phyloP scores from a whole-genome alignment of 1,140 invertebrate genomes.

The Drosophila kohkoa region DNA sequence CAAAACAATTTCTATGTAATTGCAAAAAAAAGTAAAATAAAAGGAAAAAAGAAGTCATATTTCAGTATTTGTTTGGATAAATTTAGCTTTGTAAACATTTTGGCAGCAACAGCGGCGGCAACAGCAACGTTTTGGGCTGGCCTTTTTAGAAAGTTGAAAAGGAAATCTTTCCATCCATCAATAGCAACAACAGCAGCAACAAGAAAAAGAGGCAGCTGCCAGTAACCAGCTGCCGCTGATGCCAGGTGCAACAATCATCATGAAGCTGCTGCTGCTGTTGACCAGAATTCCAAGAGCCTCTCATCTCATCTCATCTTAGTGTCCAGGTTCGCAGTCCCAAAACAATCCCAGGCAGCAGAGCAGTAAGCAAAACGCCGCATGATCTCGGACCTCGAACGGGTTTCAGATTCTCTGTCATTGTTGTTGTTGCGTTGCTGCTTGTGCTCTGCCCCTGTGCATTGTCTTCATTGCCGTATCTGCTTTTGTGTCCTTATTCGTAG shows the following conservation, averaged over 20 bases:
- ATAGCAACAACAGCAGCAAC: conserved; percentile 36
- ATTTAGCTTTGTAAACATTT: conserved; percentile 10
- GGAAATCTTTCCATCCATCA: conserved; percentile 56
- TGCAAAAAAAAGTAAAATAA: neutral
- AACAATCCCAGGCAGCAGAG: neutral
- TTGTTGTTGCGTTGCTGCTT: conserved; percentile 3
- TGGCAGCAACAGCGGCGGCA: neutral
- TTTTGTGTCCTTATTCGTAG: conserved; percentile 79
- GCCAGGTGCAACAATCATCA: conserved; percentile 74
- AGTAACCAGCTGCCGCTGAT: conserved; percentile 40
- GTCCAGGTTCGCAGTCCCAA: neutral
- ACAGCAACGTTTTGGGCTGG: conserved; percentile 20
- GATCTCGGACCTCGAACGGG: conserved; percentile 53
- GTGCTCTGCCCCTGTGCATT: conserved; percentile 9
- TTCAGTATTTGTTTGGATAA: conserved; percentile 1
- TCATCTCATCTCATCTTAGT: neutral
- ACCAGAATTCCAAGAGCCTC: conserved; percentile 40
- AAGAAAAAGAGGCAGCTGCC: conserved; percentile 60
- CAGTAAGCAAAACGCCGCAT: conserved; percentile 26
- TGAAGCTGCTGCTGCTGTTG: conserved; percentile 28
- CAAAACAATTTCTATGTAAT: neutral
- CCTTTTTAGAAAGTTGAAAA: conserved; percentile 69
- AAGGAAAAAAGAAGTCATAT: neutral
- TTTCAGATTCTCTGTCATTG: conserved; percentile 40
- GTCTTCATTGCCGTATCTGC: conserved; percentile 47